Evolutionary conservation across 1,140 invertebrate genomes (phyloP), one percentile per base, ranked within the genome.

Genomic region (Helicoverpa armigera): DNA sequence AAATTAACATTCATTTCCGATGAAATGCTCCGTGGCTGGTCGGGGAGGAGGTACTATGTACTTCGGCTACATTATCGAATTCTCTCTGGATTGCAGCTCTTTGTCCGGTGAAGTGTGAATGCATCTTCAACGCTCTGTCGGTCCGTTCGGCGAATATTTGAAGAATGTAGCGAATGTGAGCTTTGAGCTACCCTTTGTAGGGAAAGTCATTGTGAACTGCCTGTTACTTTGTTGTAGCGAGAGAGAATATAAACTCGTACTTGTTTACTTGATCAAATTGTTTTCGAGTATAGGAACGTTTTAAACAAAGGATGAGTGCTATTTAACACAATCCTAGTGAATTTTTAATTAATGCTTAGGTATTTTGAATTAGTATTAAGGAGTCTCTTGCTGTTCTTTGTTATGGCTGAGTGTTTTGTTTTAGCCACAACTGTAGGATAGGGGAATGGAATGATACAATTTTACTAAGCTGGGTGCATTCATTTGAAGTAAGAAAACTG

Each of bases 91-190:
- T 23, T 56, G 53, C 70, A 56, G 51, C 53, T 58, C 70, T 73
- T 73, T 73, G 70, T 73, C 29, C 29, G 53, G 1, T 43, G 29
- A 35, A 43, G 70, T 56, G 70, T 73, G 70, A 73, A 72, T 67
- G 63, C 63, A 67, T 67, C 63, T 29, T 10, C 23, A 53, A 23
- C 50, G 50, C 50, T 72, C 50, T 31, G 23, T 18, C 23, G 50
- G 23, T n/a, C 11, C 50, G 18, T 54, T 72, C 18, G 69, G 18
- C 18, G 67, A 72, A 53, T 53, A 72, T 72, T 72, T 72, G 50
- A 31, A 54, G 69, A 72, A 72, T 72, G 18, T 29, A 54, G 48
- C 51, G 43, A 70, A 53, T 29, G 67, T 53, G 43, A 72, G 54
- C 70, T 69, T 69, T 72, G 51, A n/a, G 10, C 53, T 43, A 18